phyloP scores from a whole-genome alignment of 2,888 invertebrate species.

The Melanostoma scalare region DNA sequence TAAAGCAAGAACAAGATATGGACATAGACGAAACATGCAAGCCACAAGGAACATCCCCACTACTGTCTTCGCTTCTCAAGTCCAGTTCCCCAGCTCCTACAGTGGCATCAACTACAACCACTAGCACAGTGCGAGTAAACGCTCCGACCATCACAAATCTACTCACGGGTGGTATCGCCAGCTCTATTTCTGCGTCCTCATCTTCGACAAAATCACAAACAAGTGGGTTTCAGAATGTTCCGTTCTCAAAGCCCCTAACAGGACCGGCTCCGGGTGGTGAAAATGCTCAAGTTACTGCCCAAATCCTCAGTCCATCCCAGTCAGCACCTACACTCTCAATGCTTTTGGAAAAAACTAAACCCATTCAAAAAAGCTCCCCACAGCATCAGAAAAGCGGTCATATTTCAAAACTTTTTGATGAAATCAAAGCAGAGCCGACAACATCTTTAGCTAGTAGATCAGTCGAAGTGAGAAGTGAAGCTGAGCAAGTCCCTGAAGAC shows the following conservation, averaged over 20 bases:
- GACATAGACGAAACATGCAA: constrained; percentile 76
- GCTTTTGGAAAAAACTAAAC: constrained; percentile 85
- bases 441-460: background rate
- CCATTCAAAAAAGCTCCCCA: constrained; percentile 9
- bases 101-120: constrained; percentile 77
- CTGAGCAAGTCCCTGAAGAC: constrained; percentile 16
- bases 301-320: constrained; percentile 85
- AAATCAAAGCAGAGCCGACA: constrained; percentile 25
- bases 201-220: constrained; percentile 74
- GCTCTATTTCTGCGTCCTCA: constrained; percentile 76
- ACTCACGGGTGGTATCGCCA: constrained; percentile 79
- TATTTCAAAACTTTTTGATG: constrained; percentile 3
- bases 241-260: constrained; percentile 76
- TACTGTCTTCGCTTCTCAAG: constrained; percentile 92
- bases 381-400: background rate
- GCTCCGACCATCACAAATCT: constrained; percentile 82
- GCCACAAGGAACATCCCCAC: constrained; percentile 85
- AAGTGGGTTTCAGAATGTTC: constrained; percentile 74
- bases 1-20: constrained; percentile 70
- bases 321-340: constrained; percentile 90
- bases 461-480: constrained; percentile 5
- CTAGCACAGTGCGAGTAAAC: constrained; percentile 76
- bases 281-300: constrained; percentile 44
- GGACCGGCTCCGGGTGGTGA: constrained; percentile 77
- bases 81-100: constrained; percentile 84